Evolutionary conservation across 2,113 vertebrate genomes (phyloP).

Genomic region (Ageneiosus marmoratus): DNA sequence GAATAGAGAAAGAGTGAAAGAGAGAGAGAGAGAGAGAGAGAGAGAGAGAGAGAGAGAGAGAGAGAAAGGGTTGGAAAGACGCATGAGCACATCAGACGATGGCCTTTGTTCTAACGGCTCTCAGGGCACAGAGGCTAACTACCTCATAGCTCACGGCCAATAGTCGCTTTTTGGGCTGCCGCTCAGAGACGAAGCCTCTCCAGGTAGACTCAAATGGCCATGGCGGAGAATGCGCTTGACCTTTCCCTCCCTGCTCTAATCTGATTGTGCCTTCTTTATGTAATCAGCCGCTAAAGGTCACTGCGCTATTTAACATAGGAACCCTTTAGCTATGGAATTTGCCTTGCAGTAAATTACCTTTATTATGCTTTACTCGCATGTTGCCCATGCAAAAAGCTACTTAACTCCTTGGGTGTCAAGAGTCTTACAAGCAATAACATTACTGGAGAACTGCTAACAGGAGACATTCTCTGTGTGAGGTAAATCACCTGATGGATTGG

Average conservation of each 20-base stretch:
- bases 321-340: constrained; percentile 93
- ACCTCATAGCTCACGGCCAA: constrained; percentile 46
- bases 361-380: constrained; percentile 88
- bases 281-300: constrained; percentile 96
- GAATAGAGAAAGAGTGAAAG: constrained; percentile 36
- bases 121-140: constrained; percentile 75
- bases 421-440: constrained; percentile 49
- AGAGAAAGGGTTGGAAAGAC: constrained; percentile 45
- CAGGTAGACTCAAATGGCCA: constrained; percentile 82
- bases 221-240: constrained; percentile 90
- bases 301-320: constrained; percentile 88
- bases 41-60: not conserved
- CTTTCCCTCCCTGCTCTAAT: constrained; percentile 93
- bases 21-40: constrained; percentile 19
- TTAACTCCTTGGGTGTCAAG: constrained; percentile 73
- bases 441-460: constrained; percentile 51
- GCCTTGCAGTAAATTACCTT: constrained; percentile 95
- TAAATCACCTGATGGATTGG: constrained; percentile 48
- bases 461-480: constrained; percentile 39
- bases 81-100: constrained; percentile 69
- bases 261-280: constrained; percentile 95
- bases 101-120: constrained; percentile 74
- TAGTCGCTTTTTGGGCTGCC: constrained; percentile 46
- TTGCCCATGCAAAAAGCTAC: constrained; percentile 73
- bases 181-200: constrained; percentile 56